phyloP scores from a whole-genome alignment of 2,888 invertebrate genomes.

The Rhopalosiphum nymphaeae region DNA sequence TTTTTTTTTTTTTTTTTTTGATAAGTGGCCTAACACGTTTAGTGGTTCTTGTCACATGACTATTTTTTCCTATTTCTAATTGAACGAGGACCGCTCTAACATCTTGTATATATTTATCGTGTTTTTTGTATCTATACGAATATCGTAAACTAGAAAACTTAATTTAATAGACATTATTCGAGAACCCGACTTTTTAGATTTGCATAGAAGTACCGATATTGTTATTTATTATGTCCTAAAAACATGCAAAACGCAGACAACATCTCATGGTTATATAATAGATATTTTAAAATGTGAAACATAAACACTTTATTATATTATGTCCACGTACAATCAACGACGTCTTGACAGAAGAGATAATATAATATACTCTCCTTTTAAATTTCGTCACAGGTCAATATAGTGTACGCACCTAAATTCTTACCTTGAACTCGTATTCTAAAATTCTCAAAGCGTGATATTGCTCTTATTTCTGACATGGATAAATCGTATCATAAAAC shows the following conservation, averaged over 20 bases:
- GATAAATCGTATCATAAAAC: not conserved
- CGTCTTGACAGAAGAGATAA: not conserved
- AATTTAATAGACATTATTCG: not conserved
- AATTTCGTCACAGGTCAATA: constrained; percentile 41
- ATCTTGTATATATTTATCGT: not conserved
- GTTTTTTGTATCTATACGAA: not conserved
- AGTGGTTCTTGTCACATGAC: not conserved
- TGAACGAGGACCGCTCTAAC: not conserved
- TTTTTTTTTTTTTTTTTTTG: not conserved
- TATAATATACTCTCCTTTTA: not conserved
- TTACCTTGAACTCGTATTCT: constrained; percentile 42
- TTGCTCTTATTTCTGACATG: constrained; percentile 25
- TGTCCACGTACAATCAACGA: not conserved
- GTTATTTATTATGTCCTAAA: not conserved
- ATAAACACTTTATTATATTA: not conserved
- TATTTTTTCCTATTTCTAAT: not conserved
- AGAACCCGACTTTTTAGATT: not conserved
- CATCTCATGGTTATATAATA: not conserved
- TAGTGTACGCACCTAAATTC: constrained; percentile 24
- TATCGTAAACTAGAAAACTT: not conserved
- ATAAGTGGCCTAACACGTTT: not conserved
- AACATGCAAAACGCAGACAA: not conserved
- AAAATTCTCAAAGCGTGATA: constrained; percentile 14
- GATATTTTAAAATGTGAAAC: not conserved
- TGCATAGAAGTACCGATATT: not conserved